phyloP scores from a whole-genome alignment of 2,888 invertebrate species.

The Leptinotarsa rubiginosa region DNA sequence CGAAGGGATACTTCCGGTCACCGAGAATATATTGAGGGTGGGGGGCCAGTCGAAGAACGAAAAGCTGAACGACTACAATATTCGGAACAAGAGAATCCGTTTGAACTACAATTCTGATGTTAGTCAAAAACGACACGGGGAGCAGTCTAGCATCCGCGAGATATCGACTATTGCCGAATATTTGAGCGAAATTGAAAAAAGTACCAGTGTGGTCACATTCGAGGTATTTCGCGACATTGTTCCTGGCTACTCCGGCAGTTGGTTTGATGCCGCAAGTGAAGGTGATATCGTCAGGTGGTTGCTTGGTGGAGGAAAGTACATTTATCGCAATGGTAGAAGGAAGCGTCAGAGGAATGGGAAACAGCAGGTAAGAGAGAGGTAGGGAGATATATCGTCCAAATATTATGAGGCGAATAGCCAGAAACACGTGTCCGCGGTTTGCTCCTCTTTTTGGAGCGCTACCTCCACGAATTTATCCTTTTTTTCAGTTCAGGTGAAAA shows the following conservation, averaged over 20 bases:
- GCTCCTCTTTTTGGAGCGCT: no score
- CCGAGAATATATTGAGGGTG: slow-evolving; percentile 13
- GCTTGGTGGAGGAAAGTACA: slow-evolving; percentile 25
- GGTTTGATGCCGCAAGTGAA: slow-evolving; percentile 56
- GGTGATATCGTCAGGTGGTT: slow-evolving; percentile 53
- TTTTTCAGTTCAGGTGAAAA: no score
- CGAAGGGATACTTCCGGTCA: slow-evolving; percentile 69
- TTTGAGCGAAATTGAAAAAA: slow-evolving; percentile 56
- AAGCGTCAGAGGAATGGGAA: not conserved
- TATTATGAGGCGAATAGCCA: no score
- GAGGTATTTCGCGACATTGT: slow-evolving; percentile 48
- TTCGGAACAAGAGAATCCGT: slow-evolving; percentile 23
- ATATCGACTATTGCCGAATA: slow-evolving; percentile 37
- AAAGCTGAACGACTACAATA: slow-evolving; percentile 66
- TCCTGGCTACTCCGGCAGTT: slow-evolving; percentile 58
- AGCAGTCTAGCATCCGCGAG: slow-evolving; percentile 32
- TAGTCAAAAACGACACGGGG: slow-evolving; percentile 31
- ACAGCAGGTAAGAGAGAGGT: not conserved
- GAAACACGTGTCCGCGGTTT: no score
- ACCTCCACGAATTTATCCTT: no score
- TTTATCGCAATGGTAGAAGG: not conserved
- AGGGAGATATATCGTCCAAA: not conserved
- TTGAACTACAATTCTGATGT: slow-evolving; percentile 30
- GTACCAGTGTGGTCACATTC: slow-evolving; percentile 59
- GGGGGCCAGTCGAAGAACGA: slow-evolving; percentile 74